phyloP scores from a whole-genome alignment of 37 sponge, comb jelly and placozoan species.

The Tethya wilhelma region DNA sequence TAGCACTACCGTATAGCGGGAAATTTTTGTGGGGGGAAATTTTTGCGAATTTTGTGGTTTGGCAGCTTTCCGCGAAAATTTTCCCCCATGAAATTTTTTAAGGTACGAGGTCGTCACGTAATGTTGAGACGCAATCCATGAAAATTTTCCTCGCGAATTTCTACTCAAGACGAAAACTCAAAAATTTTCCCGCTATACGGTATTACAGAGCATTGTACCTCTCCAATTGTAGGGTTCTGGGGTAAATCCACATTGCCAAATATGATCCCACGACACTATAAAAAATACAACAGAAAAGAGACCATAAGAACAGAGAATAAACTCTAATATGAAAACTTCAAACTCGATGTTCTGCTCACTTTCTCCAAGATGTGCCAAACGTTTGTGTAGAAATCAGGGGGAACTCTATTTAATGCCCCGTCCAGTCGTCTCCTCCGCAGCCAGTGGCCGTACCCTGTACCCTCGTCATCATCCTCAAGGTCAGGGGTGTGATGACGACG shows the following conservation, averaged over 20 bases:
- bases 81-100: too few relatives aligned
- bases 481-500: neutral
- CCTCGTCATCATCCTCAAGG: neutral
- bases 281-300: neutral
- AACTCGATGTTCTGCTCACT: constrained; percentile 36
- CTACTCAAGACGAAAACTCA: too few relatives aligned
- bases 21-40: too few relatives aligned
- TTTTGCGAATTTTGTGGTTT: too few relatives aligned
- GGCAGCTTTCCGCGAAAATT: too few relatives aligned
- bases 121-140: too few relatives aligned
- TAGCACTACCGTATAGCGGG: too few relatives aligned
- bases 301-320: neutral
- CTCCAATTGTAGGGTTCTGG: constrained; percentile 78
- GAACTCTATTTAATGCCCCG: constrained; percentile 93
- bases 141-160: too few relatives aligned
- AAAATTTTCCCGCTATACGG: too few relatives aligned
- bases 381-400: constrained; percentile 76
- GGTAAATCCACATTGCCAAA: constrained; percentile 66
- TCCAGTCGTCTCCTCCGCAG: constrained; percentile 81
- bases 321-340: neutral
- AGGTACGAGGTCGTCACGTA: too few relatives aligned
- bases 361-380: constrained; percentile 87
- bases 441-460: constrained; percentile 69
- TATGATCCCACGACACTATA: constrained; percentile 67
- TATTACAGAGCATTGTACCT: too few relatives aligned